These are phyloP conservation scores for Anoplolepis gracilipes DNA, from an alignment of 1,140 invertebrate genomes.

Conservation along the genomic window DNA sequence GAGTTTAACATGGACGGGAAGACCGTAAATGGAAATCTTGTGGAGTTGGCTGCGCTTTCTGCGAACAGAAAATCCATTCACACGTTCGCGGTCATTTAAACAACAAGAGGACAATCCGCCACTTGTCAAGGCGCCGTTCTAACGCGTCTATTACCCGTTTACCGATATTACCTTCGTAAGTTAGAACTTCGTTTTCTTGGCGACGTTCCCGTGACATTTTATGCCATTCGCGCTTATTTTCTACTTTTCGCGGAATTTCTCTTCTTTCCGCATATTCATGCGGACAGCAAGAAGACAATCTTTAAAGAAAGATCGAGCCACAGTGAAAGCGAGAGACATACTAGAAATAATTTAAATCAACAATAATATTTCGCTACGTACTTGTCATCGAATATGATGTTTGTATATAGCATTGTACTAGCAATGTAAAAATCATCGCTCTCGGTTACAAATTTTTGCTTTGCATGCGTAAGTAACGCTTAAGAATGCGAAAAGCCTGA, in stretches of 20 bases:
- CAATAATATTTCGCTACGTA: constrained; percentile 42
- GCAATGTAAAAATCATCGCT: constrained; percentile 31
- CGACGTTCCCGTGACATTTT: constrained; percentile 58
- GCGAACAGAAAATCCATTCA: constrained; percentile 80
- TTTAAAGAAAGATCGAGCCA: not conserved
- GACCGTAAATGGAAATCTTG: constrained; percentile 75
- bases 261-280: constrained; percentile 17
- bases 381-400: not conserved
- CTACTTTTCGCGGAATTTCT: constrained; percentile 26
- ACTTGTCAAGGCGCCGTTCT: constrained; percentile 80
- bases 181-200: constrained; percentile 73
- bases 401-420: not conserved
- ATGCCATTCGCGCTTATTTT: constrained; percentile 40
- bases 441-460: constrained; percentile 35
- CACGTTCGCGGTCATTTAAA: constrained; percentile 71
- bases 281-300: not conserved
- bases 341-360: constrained; percentile 27
- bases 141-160: constrained; percentile 80
- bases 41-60: constrained; percentile 72
- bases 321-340: not conserved
- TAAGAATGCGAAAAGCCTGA: constrained; percentile 67
- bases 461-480: constrained; percentile 9
- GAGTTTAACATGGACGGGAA: constrained; percentile 46
- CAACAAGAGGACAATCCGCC: constrained; percentile 70
- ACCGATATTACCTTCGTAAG: constrained; percentile 77